A percentile compares a stretch with the other conserved stretches of the same genome.
Evolutionary conservation across 37 sponge, comb jelly and placozoan species (phyloP).

Genomic region (Ephydatia muelleri): DNA sequence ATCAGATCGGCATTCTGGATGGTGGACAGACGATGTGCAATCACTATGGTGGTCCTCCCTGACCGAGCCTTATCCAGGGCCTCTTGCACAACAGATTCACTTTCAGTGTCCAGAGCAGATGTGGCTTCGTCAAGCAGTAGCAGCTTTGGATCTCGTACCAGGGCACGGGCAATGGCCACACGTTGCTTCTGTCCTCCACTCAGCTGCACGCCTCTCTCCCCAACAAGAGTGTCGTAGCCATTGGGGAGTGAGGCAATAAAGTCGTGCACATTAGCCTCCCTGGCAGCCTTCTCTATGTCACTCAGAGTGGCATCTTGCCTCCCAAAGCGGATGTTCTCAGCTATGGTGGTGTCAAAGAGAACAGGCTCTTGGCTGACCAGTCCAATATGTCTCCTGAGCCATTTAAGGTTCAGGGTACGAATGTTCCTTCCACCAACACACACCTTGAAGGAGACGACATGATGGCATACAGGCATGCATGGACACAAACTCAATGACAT

Average conservation of each 20-base stretch:
- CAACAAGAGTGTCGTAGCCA: conserved; percentile 73
- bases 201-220: conserved; percentile 77
- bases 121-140: conserved; percentile 82
- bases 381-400: conserved; percentile 76
- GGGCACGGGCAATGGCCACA: conserved; percentile 76
- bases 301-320: conserved; percentile 50
- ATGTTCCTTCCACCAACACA: conserved; percentile 56
- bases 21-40: conserved; percentile 73
- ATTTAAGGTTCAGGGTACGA: conserved; percentile 50
- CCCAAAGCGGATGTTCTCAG: conserved; percentile 86
- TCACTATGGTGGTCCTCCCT: conserved; percentile 63
- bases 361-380: conserved; percentile 88
- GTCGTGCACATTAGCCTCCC: conserved; percentile 65
- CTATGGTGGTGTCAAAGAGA: conserved; percentile 75
- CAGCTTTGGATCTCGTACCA: conserved; percentile 69
- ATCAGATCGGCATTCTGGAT: conserved; percentile 60
- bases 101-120: conserved; percentile 81
- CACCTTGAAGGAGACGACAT: background rate
- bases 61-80: conserved; percentile 54
- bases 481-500: background rate
- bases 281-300: conserved; percentile 64
- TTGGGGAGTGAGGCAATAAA: conserved; percentile 59
- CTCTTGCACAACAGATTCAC: conserved; percentile 69
- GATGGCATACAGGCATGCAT: background rate
- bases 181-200: conserved; percentile 83